Evolutionary conservation across 2,888 invertebrate species (phyloP), one percentile per base, ranked within the genome.

Genomic region (Mesochorus sp.): DNA sequence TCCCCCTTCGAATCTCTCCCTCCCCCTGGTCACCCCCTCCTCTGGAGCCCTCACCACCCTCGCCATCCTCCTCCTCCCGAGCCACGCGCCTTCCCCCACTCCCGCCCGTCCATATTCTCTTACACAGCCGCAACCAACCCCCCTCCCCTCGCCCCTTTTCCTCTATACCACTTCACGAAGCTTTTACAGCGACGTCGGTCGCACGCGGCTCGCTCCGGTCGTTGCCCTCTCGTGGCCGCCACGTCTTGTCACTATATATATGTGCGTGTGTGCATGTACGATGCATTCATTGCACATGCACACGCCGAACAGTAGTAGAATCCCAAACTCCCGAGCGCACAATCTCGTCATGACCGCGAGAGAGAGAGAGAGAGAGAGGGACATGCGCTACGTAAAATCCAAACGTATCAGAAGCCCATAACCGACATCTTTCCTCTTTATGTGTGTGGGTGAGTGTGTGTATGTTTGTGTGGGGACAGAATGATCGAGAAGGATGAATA

Each of bases 131-230:
- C 34, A 26, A 24, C 61, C 44, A 17, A 34, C 44, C n/a, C 42
- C 64, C 62, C 19, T 71, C 80, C 76, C 81, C 72, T 61, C 62
- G 67, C 67, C 53, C 74, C 37, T 59, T 47, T 44, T 24, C 78
- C n/a, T 24, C 10, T n/a, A n/a, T n/a, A n/a, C n/a, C n/a, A n/a
- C n/a, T n/a, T n/a, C 62, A 19, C 37, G 49, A 44, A 47, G 49
- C 73, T 61, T 61, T 47, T 53, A 74, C 47, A 76, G 68, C 67
- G 77, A 34, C 70, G 71, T 72, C 85, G 84, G 85, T 88, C 87
- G 89, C 87, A 86, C 83, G 85, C 84, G 84, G 83, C 79, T 83
- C 88, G 88, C 90, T 89, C 89, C 90, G 90, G 89, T 90, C 89
- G 88, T 90, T 89, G 89, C 83, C 89, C 90, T 84, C 87, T 85